These are phyloP conservation scores for Lamprologus lemairii DNA, from an alignment of 2,113 vertebrate species.

Conservation along the genomic window DNA sequence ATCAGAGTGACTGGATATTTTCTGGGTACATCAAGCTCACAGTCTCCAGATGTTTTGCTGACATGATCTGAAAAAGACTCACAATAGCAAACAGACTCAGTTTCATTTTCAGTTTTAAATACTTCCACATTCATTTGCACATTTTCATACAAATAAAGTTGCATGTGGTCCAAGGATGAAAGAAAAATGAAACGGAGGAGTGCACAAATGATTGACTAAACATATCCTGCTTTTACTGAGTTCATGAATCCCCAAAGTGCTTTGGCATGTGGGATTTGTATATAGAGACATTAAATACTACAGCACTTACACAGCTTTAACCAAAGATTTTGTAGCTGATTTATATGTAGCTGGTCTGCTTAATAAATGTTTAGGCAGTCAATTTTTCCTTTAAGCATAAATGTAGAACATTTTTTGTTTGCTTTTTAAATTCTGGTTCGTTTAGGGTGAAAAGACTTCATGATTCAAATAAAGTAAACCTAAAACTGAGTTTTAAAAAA, in stretches of 20 bases:
- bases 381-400: neutral
- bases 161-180: neutral
- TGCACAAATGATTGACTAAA: neutral
- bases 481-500: conserved; percentile 49
- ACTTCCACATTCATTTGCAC: neutral
- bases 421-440: neutral
- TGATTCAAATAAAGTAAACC: conserved; percentile 71
- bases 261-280: neutral
- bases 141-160: neutral
- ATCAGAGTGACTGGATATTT: neutral
- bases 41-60: neutral
- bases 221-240: neutral
- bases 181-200: neutral
- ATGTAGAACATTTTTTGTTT: neutral
- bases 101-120: neutral
- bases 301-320: neutral
- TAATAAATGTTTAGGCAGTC: neutral
- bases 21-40: neutral
- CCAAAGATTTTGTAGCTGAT: neutral
- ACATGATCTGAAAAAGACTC: neutral
- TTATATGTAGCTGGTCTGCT: neutral
- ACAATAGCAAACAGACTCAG: neutral
- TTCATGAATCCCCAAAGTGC: neutral
- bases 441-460: neutral
- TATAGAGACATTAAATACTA: neutral